These are phyloP conservation scores for Procambarus clarkii DNA, from an alignment of 1,140 invertebrate genomes.

Conservation along the genomic window DNA sequence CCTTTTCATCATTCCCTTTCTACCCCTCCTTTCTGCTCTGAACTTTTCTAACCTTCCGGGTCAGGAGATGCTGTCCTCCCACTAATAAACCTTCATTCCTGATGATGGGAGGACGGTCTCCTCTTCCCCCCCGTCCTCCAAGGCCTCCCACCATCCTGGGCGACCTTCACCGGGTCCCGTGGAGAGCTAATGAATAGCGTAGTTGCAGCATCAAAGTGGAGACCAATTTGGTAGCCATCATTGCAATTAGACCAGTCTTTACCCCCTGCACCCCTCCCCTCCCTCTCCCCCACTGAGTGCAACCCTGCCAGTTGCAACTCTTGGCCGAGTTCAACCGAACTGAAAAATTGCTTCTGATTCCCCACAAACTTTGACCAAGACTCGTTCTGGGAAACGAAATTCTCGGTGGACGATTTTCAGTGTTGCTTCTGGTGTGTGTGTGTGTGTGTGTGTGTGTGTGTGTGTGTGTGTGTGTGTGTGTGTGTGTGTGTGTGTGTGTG, in stretches of 20 bases:
- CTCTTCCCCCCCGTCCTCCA: background rate
- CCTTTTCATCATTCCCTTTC: background rate
- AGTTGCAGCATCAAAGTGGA: background rate
- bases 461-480: too few relatives aligned
- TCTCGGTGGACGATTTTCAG: background rate
- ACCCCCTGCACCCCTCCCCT: background rate
- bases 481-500: too few relatives aligned
- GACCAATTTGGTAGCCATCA: constrained; percentile 13
- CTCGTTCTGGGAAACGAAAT: background rate
- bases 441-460: background rate
- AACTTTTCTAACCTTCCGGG: background rate
- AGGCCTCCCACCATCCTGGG: too few relatives aligned
- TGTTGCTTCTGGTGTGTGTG: background rate
- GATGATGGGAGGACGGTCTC: background rate
- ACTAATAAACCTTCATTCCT: constrained; percentile 8
- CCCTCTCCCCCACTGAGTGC: background rate
- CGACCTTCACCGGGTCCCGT: background rate
- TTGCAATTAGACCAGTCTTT: constrained; percentile 14
- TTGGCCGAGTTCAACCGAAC: constrained; percentile 11
- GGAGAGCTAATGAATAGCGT: background rate
- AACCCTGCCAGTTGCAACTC: background rate
- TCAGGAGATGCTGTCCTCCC: background rate
- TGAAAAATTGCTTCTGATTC: constrained; percentile 15
- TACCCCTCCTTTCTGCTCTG: background rate
- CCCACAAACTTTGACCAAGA: background rate